Base-by-base conservation (phyloP, 2,113 vertebrate species). In the Triplophysa siluroides region DNA sequence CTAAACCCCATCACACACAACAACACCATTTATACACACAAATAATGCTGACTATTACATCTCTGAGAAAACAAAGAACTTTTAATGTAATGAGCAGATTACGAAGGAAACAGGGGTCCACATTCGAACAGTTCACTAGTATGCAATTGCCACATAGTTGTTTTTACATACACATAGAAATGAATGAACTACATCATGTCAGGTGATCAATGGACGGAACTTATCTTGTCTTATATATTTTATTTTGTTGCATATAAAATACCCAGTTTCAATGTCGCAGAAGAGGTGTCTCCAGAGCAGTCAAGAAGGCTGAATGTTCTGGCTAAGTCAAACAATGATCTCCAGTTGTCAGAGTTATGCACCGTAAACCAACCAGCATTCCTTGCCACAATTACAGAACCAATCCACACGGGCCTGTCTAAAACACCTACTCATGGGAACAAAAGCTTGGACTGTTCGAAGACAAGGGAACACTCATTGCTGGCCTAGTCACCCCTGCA, bases 361-460 rank as follows among this genome's bases (percentile, higher is more conserved):
- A 86, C 82, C 89, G 82, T 89, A 88, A 89, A 88, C 85, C 83
- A 82, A 79, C 86, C 87, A 78, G 87, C 91, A 93, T 93, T 93
- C 93, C 92, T 85, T 38, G 75, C 80, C 66, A 84, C 89, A 91
- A 93, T 93, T 92, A 92, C 86, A 82, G 88, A 87, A 87, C 85
- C 80, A 68, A 83, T 84, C 86, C 90, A 87, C 88, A 90, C 90
- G 84, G 90, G 89, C 87, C 87, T 85, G 88, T 88, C 88, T 87
- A 84, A 88, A 91, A 93, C 92, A 93, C 93, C 92, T 93, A 90
- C 91, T 88, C 86, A 26, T 45, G 14, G 61, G 68, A 73, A 94
- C 92, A 93, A 93, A 86, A 84, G 71, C 50, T 78, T 71, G 52
- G 76, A 88, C 78, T 94, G 93, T 94, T 88, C 63, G 64, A 61